phyloP scores from a whole-genome alignment of 2,888 invertebrate genomes.

The Taphrorychus bicolor region DNA sequence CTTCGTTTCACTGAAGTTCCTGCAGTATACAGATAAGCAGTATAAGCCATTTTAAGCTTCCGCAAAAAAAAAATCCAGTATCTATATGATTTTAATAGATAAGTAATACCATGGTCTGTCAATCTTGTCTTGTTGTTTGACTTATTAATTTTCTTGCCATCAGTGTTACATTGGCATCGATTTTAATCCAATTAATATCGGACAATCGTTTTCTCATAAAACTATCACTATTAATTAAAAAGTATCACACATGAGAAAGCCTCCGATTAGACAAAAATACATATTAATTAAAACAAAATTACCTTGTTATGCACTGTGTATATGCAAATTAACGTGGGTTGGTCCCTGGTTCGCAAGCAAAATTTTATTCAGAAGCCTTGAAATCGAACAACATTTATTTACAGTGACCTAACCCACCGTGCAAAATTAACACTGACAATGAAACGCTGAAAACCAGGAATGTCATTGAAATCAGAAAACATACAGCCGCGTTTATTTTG shows the following conservation, averaged over 20 bases:
- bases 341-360: slow-evolving; percentile 15
- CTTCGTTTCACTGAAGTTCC: too few relatives aligned
- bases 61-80: too few relatives aligned
- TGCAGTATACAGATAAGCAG: too few relatives aligned
- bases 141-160: too few relatives aligned
- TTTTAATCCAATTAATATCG: neutral
- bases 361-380: slow-evolving; percentile 34
- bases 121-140: too few relatives aligned
- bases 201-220: too few relatives aligned
- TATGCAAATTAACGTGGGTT: slow-evolving; percentile 28
- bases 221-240: neutral
- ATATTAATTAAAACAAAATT: slow-evolving; percentile 4
- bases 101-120: too few relatives aligned
- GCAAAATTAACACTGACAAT: slow-evolving; percentile 24
- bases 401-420: slow-evolving; percentile 23
- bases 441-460: slow-evolving; percentile 23
- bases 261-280: neutral
- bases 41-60: too few relatives aligned
- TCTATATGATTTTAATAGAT: too few relatives aligned
- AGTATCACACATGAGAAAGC: neutral
- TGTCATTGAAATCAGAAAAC: slow-evolving; percentile 34
- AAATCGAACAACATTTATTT: slow-evolving; percentile 32
- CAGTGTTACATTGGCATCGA: neutral
- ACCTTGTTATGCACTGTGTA: neutral
- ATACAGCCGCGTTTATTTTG: slow-evolving; percentile 23